Evolutionary conservation across 2,113 vertebrate species (phyloP).

Genomic region (Reinhardtius hippoglossoides): DNA sequence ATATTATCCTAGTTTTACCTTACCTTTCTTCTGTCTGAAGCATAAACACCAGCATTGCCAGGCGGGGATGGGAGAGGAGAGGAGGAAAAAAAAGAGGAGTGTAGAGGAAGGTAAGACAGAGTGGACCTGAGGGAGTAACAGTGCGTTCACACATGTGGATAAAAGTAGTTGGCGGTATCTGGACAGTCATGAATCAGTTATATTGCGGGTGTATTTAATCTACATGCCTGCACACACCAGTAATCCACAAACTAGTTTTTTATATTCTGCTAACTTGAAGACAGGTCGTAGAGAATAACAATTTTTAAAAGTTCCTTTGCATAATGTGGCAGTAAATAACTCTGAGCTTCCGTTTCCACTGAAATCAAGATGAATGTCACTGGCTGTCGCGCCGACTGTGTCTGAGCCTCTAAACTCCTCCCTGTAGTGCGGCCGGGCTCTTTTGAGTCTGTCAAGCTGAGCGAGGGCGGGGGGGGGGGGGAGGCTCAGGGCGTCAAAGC

Average conservation of each 20-base stretch:
- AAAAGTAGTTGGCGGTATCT: constrained; percentile 1
- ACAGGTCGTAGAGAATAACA: neutral
- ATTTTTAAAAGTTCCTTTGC: neutral
- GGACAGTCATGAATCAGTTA: neutral
- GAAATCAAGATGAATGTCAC: neutral
- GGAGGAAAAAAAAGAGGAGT: neutral
- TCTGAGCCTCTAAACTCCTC: too few species aligned
- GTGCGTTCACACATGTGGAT: constrained; percentile 1
- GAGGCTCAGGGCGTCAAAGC: too few species aligned
- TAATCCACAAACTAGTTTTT: neutral
- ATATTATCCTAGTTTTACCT: constrained; percentile 84
- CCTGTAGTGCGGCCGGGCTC: neutral
- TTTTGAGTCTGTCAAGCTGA: neutral
- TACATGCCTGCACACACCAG: neutral
- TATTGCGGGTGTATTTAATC: neutral
- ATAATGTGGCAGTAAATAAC: neutral
- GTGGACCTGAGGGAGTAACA: constrained; percentile 22
- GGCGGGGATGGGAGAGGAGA: constrained; percentile 45
- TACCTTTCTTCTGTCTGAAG: constrained; percentile 79
- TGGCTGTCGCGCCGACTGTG: too few species aligned
- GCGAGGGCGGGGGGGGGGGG: neutral
- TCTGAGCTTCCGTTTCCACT: neutral
- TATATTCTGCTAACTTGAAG: neutral
- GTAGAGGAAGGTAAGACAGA: constrained; percentile 1
- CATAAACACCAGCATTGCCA: constrained; percentile 71